These are phyloP conservation scores for Philotrypesis tridentata DNA, from an alignment of 1,140 invertebrate genomes.

Conservation along the genomic window DNA sequence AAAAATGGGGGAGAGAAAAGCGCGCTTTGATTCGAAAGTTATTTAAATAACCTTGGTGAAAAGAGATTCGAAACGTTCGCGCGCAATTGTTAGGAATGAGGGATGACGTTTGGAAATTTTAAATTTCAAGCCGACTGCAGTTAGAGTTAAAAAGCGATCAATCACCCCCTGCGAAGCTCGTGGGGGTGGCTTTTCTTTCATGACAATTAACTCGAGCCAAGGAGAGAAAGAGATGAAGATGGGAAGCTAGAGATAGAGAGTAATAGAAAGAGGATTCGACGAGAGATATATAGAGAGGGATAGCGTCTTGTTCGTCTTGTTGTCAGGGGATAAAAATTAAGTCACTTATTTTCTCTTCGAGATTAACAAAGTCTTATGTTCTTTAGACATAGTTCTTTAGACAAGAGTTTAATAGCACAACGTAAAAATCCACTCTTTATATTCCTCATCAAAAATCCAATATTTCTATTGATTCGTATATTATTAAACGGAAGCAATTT, in stretches of 20 bases:
- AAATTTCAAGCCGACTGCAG: neutral
- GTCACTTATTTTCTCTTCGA: neutral
- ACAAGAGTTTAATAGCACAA: no score
- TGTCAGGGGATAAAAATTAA: neutral
- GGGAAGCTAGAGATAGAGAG: neutral
- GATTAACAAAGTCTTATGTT: neutral
- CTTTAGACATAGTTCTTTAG: no score
- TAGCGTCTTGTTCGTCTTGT: neutral
- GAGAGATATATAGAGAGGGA: neutral
- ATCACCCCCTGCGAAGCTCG: neutral
- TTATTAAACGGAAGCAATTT: no score
- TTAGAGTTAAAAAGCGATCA: neutral
- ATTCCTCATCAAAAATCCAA: no score
- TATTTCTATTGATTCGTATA: no score
- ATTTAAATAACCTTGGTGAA: neutral
- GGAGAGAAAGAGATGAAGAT: neutral
- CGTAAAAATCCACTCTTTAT: no score
- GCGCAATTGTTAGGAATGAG: neutral
- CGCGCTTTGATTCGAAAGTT: neutral
- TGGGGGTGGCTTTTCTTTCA: neutral
- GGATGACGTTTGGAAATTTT: neutral
- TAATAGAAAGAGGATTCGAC: neutral
- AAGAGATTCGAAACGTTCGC: neutral
- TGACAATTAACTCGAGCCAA: neutral
- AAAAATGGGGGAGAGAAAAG: neutral